Conservation (phyloP, 2,797 vertebrate species). For the Sibirionetta formosa region DNA sequence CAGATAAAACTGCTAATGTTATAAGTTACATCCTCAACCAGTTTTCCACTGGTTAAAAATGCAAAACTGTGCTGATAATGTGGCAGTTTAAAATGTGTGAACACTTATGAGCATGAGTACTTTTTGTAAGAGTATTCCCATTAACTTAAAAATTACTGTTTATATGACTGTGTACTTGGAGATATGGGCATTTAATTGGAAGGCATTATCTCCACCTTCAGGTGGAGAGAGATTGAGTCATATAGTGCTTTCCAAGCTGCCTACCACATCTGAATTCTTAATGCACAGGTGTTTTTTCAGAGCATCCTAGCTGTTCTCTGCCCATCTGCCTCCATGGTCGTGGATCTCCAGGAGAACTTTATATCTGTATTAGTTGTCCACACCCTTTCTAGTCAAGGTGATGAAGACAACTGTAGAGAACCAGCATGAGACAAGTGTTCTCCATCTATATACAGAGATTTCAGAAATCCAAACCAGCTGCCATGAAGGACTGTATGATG, state of each 20-base stretch:
- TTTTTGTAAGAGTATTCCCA: not conserved
- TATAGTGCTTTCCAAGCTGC: not conserved
- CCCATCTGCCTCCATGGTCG: not conserved
- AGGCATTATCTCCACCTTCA: slow-evolving; percentile 18
- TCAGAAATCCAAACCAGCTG: not conserved
- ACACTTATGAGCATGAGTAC: not conserved
- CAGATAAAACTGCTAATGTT: not conserved
- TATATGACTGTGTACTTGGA: not conserved
- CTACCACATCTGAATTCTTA: not conserved
- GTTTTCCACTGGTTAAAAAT: not conserved
- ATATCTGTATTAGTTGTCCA: not conserved
- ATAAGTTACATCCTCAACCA: not conserved
- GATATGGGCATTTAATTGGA: not conserved
- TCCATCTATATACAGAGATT: not conserved
- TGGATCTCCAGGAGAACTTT: not conserved
- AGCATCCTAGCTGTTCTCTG: not conserved
- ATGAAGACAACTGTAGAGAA: not conserved
- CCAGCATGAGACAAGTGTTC: not conserved
- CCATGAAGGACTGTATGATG: not conserved
- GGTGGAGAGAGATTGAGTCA: not conserved
- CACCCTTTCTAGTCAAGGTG: not conserved
- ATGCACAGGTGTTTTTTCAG: not conserved
- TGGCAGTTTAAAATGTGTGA: not conserved
- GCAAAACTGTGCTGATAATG: not conserved
- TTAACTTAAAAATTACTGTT: slow-evolving; percentile 20